Base-by-base conservation (phyloP, 2,888 invertebrate species). In the Coelinius sp. region DNA sequence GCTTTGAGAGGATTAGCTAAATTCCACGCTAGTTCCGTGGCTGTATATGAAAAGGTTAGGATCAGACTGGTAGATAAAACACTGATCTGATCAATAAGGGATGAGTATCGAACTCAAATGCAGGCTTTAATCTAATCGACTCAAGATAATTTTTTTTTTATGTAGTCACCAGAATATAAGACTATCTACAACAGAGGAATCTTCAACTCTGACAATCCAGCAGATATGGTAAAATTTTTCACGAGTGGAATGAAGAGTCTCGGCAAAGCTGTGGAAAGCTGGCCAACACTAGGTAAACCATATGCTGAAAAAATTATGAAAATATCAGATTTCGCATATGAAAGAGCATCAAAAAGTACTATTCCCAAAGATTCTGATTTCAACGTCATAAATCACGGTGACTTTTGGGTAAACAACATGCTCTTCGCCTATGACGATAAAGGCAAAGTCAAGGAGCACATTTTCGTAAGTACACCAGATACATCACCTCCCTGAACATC, bases 11-110 rank as follows among this genome's bases (percentile, higher is more conserved):
- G 90, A 80, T 80, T 91, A 80, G 91, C 90, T 1, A 88, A 86
- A 77, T 90, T 90, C 78, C 91, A 91, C 80, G 91, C 91, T 10
- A 88, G 89, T n/a, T 91, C 91, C 0, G 88, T 91, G 73, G 86
- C 90, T 38, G 79, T 91, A 71, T 87, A 86, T 62, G 88, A 90
- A 78, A 90, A 89, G 88, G 91, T 91, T 83, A 80, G 79, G 46
- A 46, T n/a, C 64, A 70, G 25, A n/a, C 53, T 25, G 53, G n/a
- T 17, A 10, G 46, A 44, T 59, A 6, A 22, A 25, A 62, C 27
- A 24, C 10, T 49, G 12, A 14, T 2, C 44, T 44, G 44, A 49
- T 49, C 46, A 49, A 49, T 49, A 49, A 49, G 17, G 17, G 8
- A 49, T 49, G n/a, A 17, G 20, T 17, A 20, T 17, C 8, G 17